A percentile compares a stretch with the other conserved stretches of the same genome.
Evolutionary conservation across 92 coral and sea anemone species (phyloP).

Genomic region (Parazoanthus atlanticus): DNA sequence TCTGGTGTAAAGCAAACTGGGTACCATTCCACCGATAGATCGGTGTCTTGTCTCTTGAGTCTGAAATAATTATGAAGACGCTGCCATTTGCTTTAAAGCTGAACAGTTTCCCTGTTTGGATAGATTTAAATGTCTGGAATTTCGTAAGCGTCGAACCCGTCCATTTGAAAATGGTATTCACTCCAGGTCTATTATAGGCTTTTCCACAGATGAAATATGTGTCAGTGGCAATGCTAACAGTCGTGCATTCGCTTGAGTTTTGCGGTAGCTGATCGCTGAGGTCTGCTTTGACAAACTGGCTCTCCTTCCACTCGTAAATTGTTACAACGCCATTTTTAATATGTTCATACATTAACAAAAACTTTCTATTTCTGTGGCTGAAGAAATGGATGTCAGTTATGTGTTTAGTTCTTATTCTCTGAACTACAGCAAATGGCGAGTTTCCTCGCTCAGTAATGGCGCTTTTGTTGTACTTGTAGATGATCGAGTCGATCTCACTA

Average conservation of each 20-base stretch:
- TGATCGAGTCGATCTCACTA: not conserved
- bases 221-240: not conserved
- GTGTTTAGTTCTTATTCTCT: not conserved
- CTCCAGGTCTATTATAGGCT: not conserved
- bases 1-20: conserved; percentile 7
- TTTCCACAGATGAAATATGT: conserved; percentile 11
- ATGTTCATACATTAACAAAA: not conserved
- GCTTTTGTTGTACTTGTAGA: not conserved
- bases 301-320: conserved; percentile 12
- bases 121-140: not conserved
- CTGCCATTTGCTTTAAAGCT: conserved; percentile 17
- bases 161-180: not conserved
- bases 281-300: not conserved
- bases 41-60: not conserved
- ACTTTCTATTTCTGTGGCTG: not conserved
- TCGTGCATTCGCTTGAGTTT: not conserved
- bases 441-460: not conserved
- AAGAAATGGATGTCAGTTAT: conserved; percentile 3
- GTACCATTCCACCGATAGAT: conserved; percentile 25
- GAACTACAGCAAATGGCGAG: not conserved
- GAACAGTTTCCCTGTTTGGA: not conserved
- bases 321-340: not conserved
- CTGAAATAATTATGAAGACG: not conserved
- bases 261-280: not conserved
- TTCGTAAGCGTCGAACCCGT: not conserved